Conservation (phyloP, 2,888 invertebrate species). For the Oscheius sp. region DNA sequence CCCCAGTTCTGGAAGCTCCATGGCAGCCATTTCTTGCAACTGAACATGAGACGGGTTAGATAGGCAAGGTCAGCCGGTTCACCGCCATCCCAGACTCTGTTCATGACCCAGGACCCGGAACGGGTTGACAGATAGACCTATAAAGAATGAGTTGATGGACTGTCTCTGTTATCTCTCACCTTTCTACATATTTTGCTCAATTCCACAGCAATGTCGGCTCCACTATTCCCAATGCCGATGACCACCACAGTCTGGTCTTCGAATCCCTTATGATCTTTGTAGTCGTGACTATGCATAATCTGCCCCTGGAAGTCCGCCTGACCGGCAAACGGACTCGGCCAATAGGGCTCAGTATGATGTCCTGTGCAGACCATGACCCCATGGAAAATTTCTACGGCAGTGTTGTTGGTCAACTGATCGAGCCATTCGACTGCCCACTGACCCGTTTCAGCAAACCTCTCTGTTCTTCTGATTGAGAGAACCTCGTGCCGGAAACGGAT, state of each 20-base stretch:
- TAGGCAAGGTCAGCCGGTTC: slow-evolving; percentile 66
- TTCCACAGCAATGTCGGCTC: slow-evolving; percentile 76
- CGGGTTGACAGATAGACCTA: slow-evolving; percentile 75
- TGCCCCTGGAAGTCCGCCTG: slow-evolving; percentile 69
- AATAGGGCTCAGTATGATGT: slow-evolving; percentile 75
- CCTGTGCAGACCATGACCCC: slow-evolving; percentile 77
- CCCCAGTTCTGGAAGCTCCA: slow-evolving; percentile 42
- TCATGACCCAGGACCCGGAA: slow-evolving; percentile 75
- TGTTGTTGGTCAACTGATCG: slow-evolving; percentile 42
- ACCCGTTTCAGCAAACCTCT: slow-evolving; percentile 71
- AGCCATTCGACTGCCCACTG: slow-evolving; percentile 68
- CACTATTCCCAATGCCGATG: slow-evolving; percentile 76
- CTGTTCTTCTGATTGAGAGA: slow-evolving; percentile 52
- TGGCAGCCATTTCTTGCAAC: slow-evolving; percentile 38
- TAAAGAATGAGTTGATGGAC: neutral
- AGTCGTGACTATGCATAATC: slow-evolving; percentile 70
- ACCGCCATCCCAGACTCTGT: slow-evolving; percentile 74
- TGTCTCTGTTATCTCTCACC: slow-evolving; percentile 2
- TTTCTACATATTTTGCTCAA: slow-evolving; percentile 68
- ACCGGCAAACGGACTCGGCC: slow-evolving; percentile 73
- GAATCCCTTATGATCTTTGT: slow-evolving; percentile 69
- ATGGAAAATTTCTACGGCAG: slow-evolving; percentile 73
- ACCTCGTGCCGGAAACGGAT: slow-evolving; percentile 61
- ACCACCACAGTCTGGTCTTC: slow-evolving; percentile 74
- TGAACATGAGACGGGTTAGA: slow-evolving; percentile 42